phyloP scores from a whole-genome alignment of 2,113 vertebrate genomes.

The Colistium nudipinnis region DNA sequence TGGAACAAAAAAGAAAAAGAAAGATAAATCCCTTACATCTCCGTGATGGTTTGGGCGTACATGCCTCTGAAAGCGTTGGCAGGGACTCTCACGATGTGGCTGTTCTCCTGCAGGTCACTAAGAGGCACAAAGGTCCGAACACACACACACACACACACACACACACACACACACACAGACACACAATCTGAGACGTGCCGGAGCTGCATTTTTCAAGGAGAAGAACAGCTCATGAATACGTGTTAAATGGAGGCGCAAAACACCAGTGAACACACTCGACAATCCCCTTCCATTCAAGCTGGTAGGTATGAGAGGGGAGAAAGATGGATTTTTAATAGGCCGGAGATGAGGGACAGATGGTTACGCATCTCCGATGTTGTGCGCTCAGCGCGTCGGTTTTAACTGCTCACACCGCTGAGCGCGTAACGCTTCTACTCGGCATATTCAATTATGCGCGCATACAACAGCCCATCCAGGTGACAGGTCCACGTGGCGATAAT shows the following conservation, averaged over 20 bases:
- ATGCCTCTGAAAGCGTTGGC: constrained; percentile 80
- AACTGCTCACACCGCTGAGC: constrained; percentile 13
- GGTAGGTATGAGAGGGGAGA: constrained; percentile 5
- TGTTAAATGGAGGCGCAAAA: neutral
- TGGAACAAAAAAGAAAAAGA: constrained; percentile 1
- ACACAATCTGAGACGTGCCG: neutral
- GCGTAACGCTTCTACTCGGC: constrained; percentile 27
- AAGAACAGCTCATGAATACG: neutral
- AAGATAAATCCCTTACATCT: constrained; percentile 73
- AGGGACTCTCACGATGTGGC: constrained; percentile 71
- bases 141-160: neutral
- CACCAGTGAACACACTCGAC: neutral
- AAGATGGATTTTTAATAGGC: constrained; percentile 27
- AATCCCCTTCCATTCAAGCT: constrained; percentile 9
- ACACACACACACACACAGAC: neutral
- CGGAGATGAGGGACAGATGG: constrained; percentile 11
- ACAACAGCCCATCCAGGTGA: constrained; percentile 9
- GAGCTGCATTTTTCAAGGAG: too few relatives aligned
- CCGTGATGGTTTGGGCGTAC: constrained; percentile 70
- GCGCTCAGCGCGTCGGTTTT: constrained; percentile 3
- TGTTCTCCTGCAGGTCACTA: constrained; percentile 79
- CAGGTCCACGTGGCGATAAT: constrained; percentile 21
- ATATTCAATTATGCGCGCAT: constrained; percentile 22
- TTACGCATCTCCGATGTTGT: constrained; percentile 14
- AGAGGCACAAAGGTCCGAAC: constrained; percentile 20